Base-by-base conservation (phyloP, 1,140 invertebrate species). In the Harpegnathos saltator region DNA sequence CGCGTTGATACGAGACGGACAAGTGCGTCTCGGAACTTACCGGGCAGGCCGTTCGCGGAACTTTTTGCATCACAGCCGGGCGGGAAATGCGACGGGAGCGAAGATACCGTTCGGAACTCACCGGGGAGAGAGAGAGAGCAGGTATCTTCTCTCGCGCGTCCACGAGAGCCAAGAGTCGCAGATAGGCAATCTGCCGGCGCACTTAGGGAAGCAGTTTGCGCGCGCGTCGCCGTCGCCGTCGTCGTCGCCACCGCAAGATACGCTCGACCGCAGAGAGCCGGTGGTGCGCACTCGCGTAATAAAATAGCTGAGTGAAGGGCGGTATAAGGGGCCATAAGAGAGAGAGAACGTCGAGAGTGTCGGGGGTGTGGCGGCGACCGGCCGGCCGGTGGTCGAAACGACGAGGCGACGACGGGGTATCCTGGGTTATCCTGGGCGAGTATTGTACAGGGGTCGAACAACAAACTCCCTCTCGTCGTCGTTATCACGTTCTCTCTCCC, bases 401-500 rank as follows among this genome's bases (percentile, higher is more conserved):
- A 89, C 71, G 74, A 54, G 50, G 52, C 52, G 44, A 78, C 26
- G 33, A 58, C 80, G 66, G 78, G 62, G 85, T 52, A 83, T 59
- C 59, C 38, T 11, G 38, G 58, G 74, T 71, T 86, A 78, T 85
- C 69, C 29, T 3, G 11, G 11, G 78, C 26, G 73, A 61, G 66
- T 84, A 69, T 85, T 84, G 74, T 77, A 85, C 59, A 48, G 69
- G 83, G 77, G 72, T 3, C 84, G 58, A 72, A 83, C 82, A 85
- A 85, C 82, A 87, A 91, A 91, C 89, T 93, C 90, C 85, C 89
- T 87, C 90, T 87, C 89, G 90, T 92, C 90, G 89, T 92, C 90
- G 89, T 92, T 92, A 93, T 92, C 92, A 90, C 90, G 84, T 85
- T 86, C 80, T 85, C 83, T 87, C 74, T 61, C n/a, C n/a, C 86